Evolutionary conservation across 2,888 invertebrate genomes (phyloP), one percentile per base, ranked within the genome.

Genomic region (Dione vanillae): DNA sequence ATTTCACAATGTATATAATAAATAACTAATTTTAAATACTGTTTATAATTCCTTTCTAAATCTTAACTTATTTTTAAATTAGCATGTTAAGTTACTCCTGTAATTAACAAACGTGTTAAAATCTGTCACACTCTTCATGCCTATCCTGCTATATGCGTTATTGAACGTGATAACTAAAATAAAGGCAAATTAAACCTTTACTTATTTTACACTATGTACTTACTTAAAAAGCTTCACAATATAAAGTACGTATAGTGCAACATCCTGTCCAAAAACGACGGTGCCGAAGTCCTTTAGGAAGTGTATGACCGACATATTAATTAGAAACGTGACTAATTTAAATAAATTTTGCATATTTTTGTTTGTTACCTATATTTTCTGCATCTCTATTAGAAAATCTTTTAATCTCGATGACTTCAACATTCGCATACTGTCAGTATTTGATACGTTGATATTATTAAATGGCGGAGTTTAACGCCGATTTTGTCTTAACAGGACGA

Each of bases 261-360:
- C 61, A 49, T 64, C 64, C 64, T 37, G 64, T 40, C 64, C 64
- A 19, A 40, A 64, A 51, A 19, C n/a, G 61, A 27, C 20, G 41
- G 43, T 27, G 35, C 59, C 59, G 51, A 58, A 71, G 70, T 68
- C 65, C 54, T 47, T 67, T 67, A 47, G 62, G 68, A 68, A 61
- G 69, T 58, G 20, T 49, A 37, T 45, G 49, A 41, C 68, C 41
- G 51, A 65, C 62, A 72, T 72, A 74, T 64, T 69, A 74, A 74
- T 74, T 72, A 67, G 14, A 47, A 51, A 67, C 72, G 72, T 74
- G 74, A 67, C 49, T 41, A 8, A 65, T 71, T 56, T 40, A 40
- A n/a, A 45, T 61, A 35, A 61, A 45, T 16, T 61, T 27, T 16
- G 16, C n/a, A 45, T 45, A 12, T 35, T 47, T 45, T 56, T 37